Evolutionary conservation across 2,797 vertebrate species (phyloP), one percentile per base, ranked within the genome.

Genomic region (Chaenodraco wilsoni): DNA sequence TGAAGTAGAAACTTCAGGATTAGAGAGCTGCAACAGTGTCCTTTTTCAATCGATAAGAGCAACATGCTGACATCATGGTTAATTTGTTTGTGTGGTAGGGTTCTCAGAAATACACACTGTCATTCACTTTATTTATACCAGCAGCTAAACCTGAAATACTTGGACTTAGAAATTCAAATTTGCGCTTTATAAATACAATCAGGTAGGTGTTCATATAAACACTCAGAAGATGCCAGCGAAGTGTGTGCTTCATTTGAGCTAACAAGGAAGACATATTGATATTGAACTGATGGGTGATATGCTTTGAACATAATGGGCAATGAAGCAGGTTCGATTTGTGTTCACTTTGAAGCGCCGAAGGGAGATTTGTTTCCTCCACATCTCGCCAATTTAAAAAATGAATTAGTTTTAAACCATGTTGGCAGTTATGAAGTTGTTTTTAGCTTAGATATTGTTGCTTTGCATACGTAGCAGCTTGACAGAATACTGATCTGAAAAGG

Each of bases 381-480:
- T 77, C 79, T 72, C 80, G 72, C 75, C 61, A 68, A 60, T 79
- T 62, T 46, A 79, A 88, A 90, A 80, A 85, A 86, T 87, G 69
- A 80, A 85, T 86, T 79, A 75, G 79, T 88, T 82, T 76, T 58
- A 88, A 88, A 78, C 37, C 70, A 77, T 79, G 71, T 87, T 83
- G 84, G 88, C 45, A 5, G 59, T 69, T 83, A 27, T 56, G 88
- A 74, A 90, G 91, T 91, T 62, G 92, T 91, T 90, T 86, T 78
- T 33, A 54, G 64, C 84, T 83, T 64, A 62, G 76, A 87, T 88
- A 43, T 81, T 8, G 10, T 54, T 65, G 71, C 65, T 74, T 51
- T 66, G 46, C n/a, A 21, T 69, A 21, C 21, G 21, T 21, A 72
- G 69, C 63, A 61, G 65, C 83, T 79, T 72, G 17, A 50, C 67